Evolutionary conservation across 2,888 invertebrate genomes (phyloP), one percentile per base, ranked within the genome.

Genomic region (Iselma pallidipennis): DNA sequence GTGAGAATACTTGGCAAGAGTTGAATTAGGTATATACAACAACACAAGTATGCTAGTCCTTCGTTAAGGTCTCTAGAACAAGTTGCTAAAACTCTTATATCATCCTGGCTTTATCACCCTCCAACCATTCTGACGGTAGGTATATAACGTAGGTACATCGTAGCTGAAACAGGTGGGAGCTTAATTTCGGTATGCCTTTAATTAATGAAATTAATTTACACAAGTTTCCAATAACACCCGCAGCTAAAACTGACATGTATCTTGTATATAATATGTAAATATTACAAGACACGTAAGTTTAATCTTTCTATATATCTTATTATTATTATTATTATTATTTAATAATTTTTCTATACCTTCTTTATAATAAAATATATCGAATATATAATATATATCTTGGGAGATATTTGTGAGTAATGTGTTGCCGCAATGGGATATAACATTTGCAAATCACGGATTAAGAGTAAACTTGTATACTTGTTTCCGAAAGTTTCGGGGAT

Each of bases 361-460:
- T 37, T 16, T 19, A 7, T 1, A 0, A 7, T 1, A 1, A 16
- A 37, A 37, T n/a, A 42, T 21, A 21, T 42, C 19, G 37, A 37
- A 16, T 37, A 37, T 33, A n/a, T 2, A 12, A 12, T 5, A 16
- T n/a, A 48, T 31, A 29, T 28, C 53, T 53, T 53, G 28, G 53
- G 31, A 31, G 23, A 31, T 66, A 61, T 64, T 57, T 54, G 55
- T 55, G 45, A 51, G 53, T 66, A 67, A 61, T 67, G 66, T 65
- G 70, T 63, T 65, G 64, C 62, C 68, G 65, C 64, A 66, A 66
- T 58, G 72, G 73, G 73, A 72, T 66, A 71, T 69, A 60, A 63
- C 70, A 71, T 77, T 78, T 77, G 79, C 79, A 79, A 79, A 80
- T 80, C 80, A 76, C 73, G 78, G 78, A 79, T 80, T 80, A 78